Base-by-base conservation (phyloP, 1,140 invertebrate genomes). In the Acyrthosiphon pisum region DNA sequence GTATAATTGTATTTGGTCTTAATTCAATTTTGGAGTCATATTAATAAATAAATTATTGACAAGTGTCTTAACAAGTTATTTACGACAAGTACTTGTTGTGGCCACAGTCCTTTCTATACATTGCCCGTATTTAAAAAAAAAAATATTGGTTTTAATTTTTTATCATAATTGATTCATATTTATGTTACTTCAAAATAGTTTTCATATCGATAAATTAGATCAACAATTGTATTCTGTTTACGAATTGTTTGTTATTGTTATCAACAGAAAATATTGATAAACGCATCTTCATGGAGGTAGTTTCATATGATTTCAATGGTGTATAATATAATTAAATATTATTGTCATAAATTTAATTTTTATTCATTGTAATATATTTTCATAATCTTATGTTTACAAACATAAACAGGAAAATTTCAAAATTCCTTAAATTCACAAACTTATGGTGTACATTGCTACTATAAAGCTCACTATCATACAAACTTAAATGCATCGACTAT, bases 21-120 rank as follows among this genome's bases (percentile, higher is more conserved):
- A n/a, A 35, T 76, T n/a, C 1, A 76, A 76, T n/a, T n/a, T 76
- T 6, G 4, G 60, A 76, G n/a, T n/a, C 60, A 76, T 76, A 76
- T 76, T 76, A n/a, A n/a, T 76, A n/a, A 76, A 76, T 76, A 18
- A 76, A 76, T n/a, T 6, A 6, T 18, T n/a, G 4, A 30, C 11
- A 76, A 68, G 50, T 50, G 4, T 30, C 30, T n/a, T n/a, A n/a
- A n/a, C n/a, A n/a, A n/a, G n/a, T n/a, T n/a, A n/a, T n/a, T n/a
- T n/a, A n/a, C n/a, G n/a, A n/a, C n/a, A n/a, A n/a, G n/a, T n/a
- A n/a, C n/a, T n/a, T n/a, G n/a, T n/a, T n/a, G 4, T 18, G 30
- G 14, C n/a, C 0, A n/a, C 6, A 4, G 1, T 6, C 14, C 14
- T 4, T 0, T 35, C 30, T 3, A n/a, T n/a, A 9, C 14, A 18